Conservation (phyloP, 1,140 invertebrate genomes). For the Aphis gossypii region DNA sequence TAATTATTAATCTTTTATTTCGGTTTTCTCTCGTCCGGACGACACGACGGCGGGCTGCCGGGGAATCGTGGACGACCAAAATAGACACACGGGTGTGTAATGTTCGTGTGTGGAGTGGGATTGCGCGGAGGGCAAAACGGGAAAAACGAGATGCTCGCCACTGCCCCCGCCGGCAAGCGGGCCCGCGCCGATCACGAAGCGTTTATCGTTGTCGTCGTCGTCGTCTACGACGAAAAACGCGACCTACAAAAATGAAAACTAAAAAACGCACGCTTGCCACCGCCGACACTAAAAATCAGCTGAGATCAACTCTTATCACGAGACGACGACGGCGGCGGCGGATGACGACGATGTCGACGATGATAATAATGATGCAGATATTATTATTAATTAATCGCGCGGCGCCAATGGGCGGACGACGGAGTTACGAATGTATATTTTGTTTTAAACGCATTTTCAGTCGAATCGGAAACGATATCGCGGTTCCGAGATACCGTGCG, state of each 20-base stretch:
- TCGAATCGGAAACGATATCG: not conserved
- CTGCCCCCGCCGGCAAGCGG: not conserved
- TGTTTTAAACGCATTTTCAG: not conserved
- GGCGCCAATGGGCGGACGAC: not conserved
- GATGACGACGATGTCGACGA: not conserved
- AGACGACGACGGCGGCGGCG: not conserved
- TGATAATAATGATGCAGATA: not conserved
- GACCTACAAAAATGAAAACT: not conserved
- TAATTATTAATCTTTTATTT: not conserved
- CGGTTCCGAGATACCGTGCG: not conserved
- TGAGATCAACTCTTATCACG: conserved; percentile 37
- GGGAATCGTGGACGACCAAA: not conserved
- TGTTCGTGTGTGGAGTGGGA: too few species aligned
- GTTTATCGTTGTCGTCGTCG: too few species aligned
- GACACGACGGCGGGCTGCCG: not conserved
- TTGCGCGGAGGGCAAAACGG: conserved; percentile 17
- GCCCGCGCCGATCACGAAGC: not conserved
- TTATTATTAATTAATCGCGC: not conserved
- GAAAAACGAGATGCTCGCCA: conserved; percentile 36
- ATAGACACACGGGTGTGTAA: not conserved
- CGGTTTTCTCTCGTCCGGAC: not conserved
- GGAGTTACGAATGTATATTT: not conserved
- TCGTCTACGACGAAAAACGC: not conserved
- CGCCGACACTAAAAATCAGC: conserved; percentile 20
- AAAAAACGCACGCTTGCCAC: not conserved